Percentiles rank a stretch among this genome's conserved stretches.
phyloP scores from a whole-genome alignment of 2,113 vertebrate species.

The Calonectris borealis region DNA sequence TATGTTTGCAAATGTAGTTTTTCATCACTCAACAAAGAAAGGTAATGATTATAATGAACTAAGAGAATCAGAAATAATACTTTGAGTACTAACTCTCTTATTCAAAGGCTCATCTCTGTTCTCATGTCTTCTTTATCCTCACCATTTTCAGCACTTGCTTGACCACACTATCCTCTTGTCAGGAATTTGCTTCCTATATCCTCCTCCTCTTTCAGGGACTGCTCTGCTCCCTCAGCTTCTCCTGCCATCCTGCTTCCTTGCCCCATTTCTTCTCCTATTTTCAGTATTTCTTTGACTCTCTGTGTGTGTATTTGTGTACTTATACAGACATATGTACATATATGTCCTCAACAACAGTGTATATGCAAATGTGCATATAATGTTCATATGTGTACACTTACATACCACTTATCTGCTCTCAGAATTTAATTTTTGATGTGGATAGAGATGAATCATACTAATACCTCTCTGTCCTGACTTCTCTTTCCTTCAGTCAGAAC shows the following conservation, averaged over 20 bases:
- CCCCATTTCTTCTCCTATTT: background rate
- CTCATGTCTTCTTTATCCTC: background rate
- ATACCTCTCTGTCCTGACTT: background rate
- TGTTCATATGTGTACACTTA: background rate
- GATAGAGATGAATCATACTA: background rate
- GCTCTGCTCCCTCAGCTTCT: background rate
- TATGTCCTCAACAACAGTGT: background rate
- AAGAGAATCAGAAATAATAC: background rate
- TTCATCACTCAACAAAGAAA: background rate
- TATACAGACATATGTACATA: background rate
- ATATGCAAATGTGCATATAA: background rate
- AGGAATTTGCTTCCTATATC: background rate
- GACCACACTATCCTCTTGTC: background rate
- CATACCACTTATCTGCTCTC: background rate
- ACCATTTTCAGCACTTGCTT: background rate
- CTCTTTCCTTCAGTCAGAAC: constrained; percentile 35
- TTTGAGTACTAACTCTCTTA: background rate
- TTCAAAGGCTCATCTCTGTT: background rate
- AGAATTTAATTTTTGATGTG: background rate
- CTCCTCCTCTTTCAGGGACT: background rate
- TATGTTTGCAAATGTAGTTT: background rate
- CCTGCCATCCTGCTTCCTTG: background rate
- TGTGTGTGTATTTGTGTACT: background rate
- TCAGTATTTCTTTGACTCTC: background rate
- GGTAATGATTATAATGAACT: background rate